Conservation (phyloP, 2,797 vertebrate genomes). For the Phyllotis vaccarum region DNA sequence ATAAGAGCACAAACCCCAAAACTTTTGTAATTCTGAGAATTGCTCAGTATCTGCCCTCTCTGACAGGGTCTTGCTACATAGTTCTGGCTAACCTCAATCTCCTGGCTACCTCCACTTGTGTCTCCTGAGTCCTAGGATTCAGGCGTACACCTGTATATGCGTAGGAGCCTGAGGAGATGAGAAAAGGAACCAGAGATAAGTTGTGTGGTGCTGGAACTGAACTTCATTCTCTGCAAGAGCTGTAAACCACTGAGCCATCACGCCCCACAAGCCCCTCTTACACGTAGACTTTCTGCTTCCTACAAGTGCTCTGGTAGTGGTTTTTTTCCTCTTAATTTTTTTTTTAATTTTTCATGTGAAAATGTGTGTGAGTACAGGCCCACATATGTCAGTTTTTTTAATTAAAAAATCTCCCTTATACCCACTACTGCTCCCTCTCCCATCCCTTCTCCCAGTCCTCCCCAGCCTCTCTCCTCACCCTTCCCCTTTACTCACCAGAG, state of each 20-base stretch:
- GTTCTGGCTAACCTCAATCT: neutral
- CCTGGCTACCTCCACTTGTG: neutral
- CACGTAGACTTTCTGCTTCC: neutral
- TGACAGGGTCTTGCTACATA: neutral
- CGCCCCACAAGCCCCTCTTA: neutral
- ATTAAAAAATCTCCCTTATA: too few species aligned
- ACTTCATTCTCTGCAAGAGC: neutral
- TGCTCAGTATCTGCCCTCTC: neutral
- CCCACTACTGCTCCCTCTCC: too few species aligned
- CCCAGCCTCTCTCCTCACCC: too few species aligned
- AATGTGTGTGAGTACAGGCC: too few species aligned
- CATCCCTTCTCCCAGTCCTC: too few species aligned
- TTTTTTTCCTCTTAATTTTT: neutral
- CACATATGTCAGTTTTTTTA: too few species aligned
- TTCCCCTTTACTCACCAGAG: too few species aligned
- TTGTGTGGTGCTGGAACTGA: neutral
- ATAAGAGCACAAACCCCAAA: neutral
- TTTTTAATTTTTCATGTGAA: neutral
- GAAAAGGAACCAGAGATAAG: neutral
- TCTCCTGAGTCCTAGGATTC: neutral
- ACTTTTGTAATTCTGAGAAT: conserved; percentile 25
- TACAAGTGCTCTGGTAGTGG: too few species aligned
- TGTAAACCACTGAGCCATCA: neutral
- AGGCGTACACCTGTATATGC: neutral
- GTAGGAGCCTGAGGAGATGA: neutral